Conservation (phyloP, 2,888 invertebrate species). For the Hyalella azteca region DNA sequence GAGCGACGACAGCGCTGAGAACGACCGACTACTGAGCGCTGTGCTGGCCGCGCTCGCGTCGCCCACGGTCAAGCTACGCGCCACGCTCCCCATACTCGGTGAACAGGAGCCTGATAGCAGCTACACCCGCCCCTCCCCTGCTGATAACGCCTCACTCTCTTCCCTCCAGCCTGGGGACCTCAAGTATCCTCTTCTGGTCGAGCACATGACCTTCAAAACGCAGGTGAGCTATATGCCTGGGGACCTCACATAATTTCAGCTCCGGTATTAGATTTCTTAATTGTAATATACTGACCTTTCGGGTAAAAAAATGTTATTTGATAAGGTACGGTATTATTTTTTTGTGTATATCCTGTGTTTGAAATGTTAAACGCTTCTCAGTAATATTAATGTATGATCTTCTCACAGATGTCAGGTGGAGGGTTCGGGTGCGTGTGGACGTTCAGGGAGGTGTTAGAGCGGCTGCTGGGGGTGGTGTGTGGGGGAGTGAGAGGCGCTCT, state of each 20-base stretch:
- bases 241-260: no score
- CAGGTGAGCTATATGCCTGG: conserved; percentile 65
- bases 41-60: conserved; percentile 85
- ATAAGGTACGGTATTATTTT: no score
- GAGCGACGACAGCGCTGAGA: conserved; percentile 53
- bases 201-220: conserved; percentile 77
- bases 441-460: conserved; percentile 81
- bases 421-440: conserved; percentile 66
- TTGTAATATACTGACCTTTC: no score
- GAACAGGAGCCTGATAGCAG: conserved; percentile 62
- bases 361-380: not conserved
- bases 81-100: conserved; percentile 75
- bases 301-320: no score
- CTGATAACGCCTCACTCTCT: conserved; percentile 73
- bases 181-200: conserved; percentile 77
- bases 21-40: conserved; percentile 75
- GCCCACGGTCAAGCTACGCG: conserved; percentile 75
- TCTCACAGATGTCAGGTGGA: conserved; percentile 50
- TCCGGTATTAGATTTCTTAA: no score
- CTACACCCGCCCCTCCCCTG: conserved; percentile 64
- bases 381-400: not conserved
- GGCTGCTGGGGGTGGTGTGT: conserved; percentile 80
- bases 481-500: conserved; percentile 74
- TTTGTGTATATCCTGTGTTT: no score
- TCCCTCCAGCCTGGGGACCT: conserved; percentile 73